phyloP scores from a whole-genome alignment of 2,113 vertebrate species.

The Columba janthina region DNA sequence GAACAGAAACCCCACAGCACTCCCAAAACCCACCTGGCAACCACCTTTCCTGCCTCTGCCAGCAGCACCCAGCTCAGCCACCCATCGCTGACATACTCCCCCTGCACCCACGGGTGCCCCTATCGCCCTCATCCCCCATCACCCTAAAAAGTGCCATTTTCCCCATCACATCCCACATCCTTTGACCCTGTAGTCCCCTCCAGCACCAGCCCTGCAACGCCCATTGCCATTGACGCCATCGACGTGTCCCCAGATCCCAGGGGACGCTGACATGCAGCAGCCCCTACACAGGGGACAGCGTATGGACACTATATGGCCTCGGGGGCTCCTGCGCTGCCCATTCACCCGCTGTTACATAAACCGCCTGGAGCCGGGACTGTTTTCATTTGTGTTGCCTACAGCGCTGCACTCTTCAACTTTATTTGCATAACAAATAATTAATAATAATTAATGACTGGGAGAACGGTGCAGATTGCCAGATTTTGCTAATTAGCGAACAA shows the following conservation, averaged over 20 bases:
- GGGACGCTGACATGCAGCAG: fast-evolving
- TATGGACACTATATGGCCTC: fast-evolving
- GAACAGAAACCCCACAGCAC: not conserved
- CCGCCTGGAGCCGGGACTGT: not conserved
- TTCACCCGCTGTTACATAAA: not conserved
- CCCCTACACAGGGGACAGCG: fast-evolving
- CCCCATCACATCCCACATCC: not conserved
- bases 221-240: fast-evolving
- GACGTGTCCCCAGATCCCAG: not conserved
- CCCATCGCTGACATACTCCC: too few relatives aligned
- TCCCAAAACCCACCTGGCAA: fast-evolving
- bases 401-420: not conserved
- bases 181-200: not conserved
- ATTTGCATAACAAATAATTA: conserved; percentile 64
- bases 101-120: too few relatives aligned
- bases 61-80: too few relatives aligned
- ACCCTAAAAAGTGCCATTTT: not conserved
- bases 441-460: conserved; percentile 54
- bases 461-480: not conserved
- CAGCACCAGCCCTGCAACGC: not conserved
- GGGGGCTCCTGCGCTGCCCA: not conserved
- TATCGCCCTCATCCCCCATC: not conserved
- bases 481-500: conserved; percentile 3
- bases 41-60: not conserved
- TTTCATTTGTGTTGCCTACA: not conserved